phyloP scores from a whole-genome alignment of 1,140 invertebrate species.

The Araneus ventricosus region DNA sequence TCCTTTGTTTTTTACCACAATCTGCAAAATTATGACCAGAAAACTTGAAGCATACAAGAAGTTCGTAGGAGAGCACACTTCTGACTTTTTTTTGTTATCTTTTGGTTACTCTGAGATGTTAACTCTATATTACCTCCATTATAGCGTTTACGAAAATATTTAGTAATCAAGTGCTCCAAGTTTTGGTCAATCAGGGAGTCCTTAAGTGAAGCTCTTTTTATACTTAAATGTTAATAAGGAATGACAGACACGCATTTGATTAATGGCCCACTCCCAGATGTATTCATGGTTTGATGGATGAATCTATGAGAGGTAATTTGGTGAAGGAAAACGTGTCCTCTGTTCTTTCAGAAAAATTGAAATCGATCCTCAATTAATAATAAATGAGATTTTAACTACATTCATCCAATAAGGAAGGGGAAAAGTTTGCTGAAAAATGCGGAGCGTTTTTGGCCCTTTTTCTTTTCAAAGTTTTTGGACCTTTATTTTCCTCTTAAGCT shows the following conservation, averaged over 20 bases:
- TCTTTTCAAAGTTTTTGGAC: not conserved
- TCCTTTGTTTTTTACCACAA: too few relatives aligned
- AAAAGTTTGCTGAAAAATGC: not conserved
- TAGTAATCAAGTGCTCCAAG: not conserved
- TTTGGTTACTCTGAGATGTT: too few relatives aligned
- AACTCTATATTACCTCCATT: too few relatives aligned
- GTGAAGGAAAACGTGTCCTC: slow-evolving; percentile 25
- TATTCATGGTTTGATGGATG: slow-evolving; percentile 24
- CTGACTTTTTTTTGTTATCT: too few relatives aligned
- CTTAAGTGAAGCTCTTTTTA: not conserved
- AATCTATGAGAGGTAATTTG: not conserved
- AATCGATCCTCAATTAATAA: slow-evolving; percentile 19
- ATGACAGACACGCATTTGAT: not conserved
- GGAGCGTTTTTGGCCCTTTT: not conserved
- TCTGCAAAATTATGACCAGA: too few relatives aligned
- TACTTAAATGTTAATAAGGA: not conserved
- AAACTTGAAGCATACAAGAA: too few relatives aligned
- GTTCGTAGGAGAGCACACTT: too few relatives aligned
- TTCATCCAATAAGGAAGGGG: not conserved
- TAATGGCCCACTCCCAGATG: not conserved
- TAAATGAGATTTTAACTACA: slow-evolving; percentile 26
- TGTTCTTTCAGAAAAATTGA: not conserved
- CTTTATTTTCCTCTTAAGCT: not conserved
- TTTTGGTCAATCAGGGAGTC: not conserved
- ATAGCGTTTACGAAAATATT: not conserved